A percentile compares a stretch with the other conserved stretches of the same genome.
Evolutionary conservation across 2,888 invertebrate species (phyloP).

Genomic region (Catocala sponsa): DNA sequence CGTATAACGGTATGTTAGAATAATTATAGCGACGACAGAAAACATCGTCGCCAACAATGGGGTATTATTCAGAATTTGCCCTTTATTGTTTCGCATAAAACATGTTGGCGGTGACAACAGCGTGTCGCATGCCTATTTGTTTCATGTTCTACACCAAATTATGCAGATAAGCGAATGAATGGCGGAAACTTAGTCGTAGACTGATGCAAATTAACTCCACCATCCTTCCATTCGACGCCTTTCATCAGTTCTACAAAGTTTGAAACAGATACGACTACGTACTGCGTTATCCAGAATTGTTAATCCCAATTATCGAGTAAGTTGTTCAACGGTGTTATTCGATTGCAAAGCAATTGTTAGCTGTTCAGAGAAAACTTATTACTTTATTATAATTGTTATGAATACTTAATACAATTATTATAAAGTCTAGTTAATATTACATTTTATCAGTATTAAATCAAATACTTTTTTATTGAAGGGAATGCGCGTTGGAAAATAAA

Average conservation of each 20-base stretch:
- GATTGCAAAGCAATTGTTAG: slow-evolving; percentile 37
- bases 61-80: slow-evolving; percentile 81
- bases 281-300: slow-evolving; percentile 55
- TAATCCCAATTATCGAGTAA: slow-evolving; percentile 66
- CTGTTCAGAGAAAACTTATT: slow-evolving; percentile 38
- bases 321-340: slow-evolving; percentile 36
- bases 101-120: slow-evolving; percentile 78
- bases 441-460: slow-evolving; percentile 37
- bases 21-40: slow-evolving; percentile 73
- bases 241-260: slow-evolving; percentile 75
- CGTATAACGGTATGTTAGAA: slow-evolving; percentile 54
- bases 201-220: slow-evolving; percentile 82
- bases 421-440: slow-evolving; percentile 47
- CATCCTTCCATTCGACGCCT: slow-evolving; percentile 75
- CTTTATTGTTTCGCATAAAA: slow-evolving; percentile 82
- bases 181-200: slow-evolving; percentile 79
- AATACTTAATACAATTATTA: slow-evolving; percentile 36
- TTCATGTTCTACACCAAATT: slow-evolving; percentile 82
- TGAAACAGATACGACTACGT: slow-evolving; percentile 69
- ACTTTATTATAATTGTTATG: slow-evolving; percentile 10
- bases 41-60: slow-evolving; percentile 74
- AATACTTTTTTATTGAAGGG: slow-evolving; percentile 47
- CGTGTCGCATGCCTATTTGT: slow-evolving; percentile 79
- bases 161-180: slow-evolving; percentile 85
- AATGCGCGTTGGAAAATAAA: slow-evolving; percentile 55